Base-by-base conservation (phyloP, 2,888 invertebrate species). In the Encarsia formosa region DNA sequence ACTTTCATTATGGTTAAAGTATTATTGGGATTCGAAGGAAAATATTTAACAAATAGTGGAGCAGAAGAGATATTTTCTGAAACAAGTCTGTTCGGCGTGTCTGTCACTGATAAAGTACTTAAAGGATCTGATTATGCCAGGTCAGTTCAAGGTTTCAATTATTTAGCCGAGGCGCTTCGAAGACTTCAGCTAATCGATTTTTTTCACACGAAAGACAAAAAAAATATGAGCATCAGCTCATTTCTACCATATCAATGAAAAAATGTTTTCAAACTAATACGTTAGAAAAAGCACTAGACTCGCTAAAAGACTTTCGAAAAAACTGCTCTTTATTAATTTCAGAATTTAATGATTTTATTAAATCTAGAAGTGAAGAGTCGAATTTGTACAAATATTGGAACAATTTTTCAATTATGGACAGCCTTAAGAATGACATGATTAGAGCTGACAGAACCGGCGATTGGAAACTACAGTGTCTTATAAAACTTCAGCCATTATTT, bases 41-140 rank as follows among this genome's bases (percentile, higher is more conserved):
- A 53, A 49, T 56, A 56, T 20, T 15, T 53, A 15, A 49, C 24
- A 44, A 24, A 45, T 19, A 56, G 49, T 39, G 56, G 52, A 4
- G 15, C 43, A n/a, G 46, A 56, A 37, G 44, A 49, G 13, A 15
- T 52, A 13, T 20, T 52, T 8, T 39, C 38, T 15, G 51, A 52
- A 34, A 41, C 46, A 1, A 15, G 22, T 3, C 16, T 37, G 19
- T 43, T 26, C 15, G 50, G 50, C 9, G 20, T 26, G 6, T 13
- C 5, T n/a, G 35, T 37, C 2, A 20, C 38, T 5, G 43, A 50
- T 8, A 35, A 35, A 50, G 42, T 41, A 20, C 23, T 54, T 5
- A n/a, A 13, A 18, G 47, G 50, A 16, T 34, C 35, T 4, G 31
- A 50, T 43, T 47, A 54, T 23, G 38, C 29, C 2, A 34, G 43